Base-by-base conservation (phyloP, 92 coral and sea anemone species). In the Bergia sp. region DNA sequence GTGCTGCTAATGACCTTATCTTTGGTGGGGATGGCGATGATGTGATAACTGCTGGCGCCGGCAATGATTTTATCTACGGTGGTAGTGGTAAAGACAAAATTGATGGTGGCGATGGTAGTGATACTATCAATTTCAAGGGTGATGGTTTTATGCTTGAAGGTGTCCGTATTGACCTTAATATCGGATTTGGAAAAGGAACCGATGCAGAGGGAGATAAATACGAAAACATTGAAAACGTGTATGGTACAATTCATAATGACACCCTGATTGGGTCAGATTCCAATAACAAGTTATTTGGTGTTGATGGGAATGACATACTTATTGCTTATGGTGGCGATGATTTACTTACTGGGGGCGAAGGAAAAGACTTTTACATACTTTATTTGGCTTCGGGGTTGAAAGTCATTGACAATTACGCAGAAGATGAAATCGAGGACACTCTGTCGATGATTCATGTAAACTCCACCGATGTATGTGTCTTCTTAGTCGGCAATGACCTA, bases 151-250 rank as follows among this genome's bases (percentile, higher is more conserved):
- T 3, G 15, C 82, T 69, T 5, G 11, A 53, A 29, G 92, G 92
- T 39, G 89, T 85, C 15, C 71, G 40, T 7, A 78, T 82, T 21
- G 82, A 92, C 73, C 80, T 92, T 11, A 37, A 36, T 0, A 65
- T 81, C 73, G 94, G 94, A 16, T 80, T 92, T 89, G 94, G 94
- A 38, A 85, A 88, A 43, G 92, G 88, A 3, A 90, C 61, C 12
- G 94, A 92, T 74, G 94, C 94, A 64, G 92, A 89, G 42, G 94
- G 90, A 1, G 94, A 91, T 41, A 91, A 0, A 6, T 91, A 91
- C 41, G 29, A 20, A 43, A 85, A 77, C 12, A 85, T 91, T 74
- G 94, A 92, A 89, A 89, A 92, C 71, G 94, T 89, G 13, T 92
- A 84, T 42, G 94, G 94, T 4, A 92, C 90, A 0, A 89, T 92